phyloP scores from a whole-genome alignment of 2,113 vertebrate genomes.

The Urocynchramus pylzowi region DNA sequence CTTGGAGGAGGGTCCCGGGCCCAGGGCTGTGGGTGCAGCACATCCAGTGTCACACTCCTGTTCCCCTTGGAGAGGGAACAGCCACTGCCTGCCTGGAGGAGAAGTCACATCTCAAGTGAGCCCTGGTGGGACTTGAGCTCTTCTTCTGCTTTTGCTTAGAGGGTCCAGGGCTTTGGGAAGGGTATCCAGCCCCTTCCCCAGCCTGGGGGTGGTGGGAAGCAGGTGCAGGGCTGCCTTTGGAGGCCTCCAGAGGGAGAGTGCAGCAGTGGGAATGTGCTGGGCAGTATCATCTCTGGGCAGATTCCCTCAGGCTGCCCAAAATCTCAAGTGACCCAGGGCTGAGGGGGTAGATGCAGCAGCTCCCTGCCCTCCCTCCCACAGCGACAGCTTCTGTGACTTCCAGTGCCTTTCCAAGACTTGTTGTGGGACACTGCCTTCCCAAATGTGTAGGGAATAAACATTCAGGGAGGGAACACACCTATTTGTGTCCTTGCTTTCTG shows the following conservation, averaged over 20 bases:
- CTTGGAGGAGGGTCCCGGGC: neutral
- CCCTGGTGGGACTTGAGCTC: neutral
- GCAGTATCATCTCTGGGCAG: accelerated
- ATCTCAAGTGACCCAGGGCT: neutral
- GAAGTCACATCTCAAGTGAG: neutral
- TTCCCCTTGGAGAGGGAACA: neutral
- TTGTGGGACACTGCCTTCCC: neutral
- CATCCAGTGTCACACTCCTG: accelerated
- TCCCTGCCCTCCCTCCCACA: neutral
- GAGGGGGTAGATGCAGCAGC: neutral
- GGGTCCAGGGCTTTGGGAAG: neutral
- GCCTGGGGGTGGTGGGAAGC: neutral
- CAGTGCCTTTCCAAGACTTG: neutral
- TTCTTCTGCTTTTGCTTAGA: neutral
- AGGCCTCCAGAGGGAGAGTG: neutral
- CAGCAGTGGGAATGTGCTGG: neutral
- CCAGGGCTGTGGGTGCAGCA: neutral
- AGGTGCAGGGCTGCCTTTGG: neutral
- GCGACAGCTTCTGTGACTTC: neutral
- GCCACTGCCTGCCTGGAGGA: neutral
- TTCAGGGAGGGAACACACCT: neutral
- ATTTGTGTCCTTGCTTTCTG: neutral
- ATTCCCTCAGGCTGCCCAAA: neutral
- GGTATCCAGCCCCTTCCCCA: neutral
- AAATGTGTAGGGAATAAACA: neutral